These are phyloP conservation scores for Drosophila kanapiae DNA, from an alignment of 1,140 invertebrate species.

Conservation along the genomic window DNA sequence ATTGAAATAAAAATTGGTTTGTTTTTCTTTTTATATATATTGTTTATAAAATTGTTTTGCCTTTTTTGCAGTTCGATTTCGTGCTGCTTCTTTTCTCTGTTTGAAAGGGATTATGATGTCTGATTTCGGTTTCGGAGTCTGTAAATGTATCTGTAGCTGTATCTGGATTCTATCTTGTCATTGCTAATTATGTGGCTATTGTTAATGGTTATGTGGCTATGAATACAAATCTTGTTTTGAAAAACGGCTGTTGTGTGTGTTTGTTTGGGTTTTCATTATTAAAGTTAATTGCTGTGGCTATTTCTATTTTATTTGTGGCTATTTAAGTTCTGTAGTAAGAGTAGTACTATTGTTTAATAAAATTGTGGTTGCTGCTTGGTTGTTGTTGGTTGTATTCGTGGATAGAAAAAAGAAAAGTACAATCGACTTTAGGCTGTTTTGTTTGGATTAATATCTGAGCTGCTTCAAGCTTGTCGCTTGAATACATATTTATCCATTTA, in stretches of 20 bases:
- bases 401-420: slow-evolving; percentile 83
- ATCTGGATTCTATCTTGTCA: slow-evolving; percentile 64
- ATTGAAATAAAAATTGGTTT: slow-evolving; percentile 82
- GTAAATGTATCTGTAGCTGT: neutral
- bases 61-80: slow-evolving; percentile 56
- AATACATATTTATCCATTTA: slow-evolving; percentile 16
- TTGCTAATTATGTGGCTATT: slow-evolving; percentile 74
- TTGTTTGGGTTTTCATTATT: slow-evolving; percentile 37
- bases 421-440: slow-evolving; percentile 83
- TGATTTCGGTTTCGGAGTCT: slow-evolving; percentile 22
- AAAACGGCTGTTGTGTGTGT: slow-evolving; percentile 50
- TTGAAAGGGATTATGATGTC: slow-evolving; percentile 27
- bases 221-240: slow-evolving; percentile 64
- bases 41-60: slow-evolving; percentile 37
- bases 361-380: slow-evolving; percentile 50
- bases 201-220: slow-evolving; percentile 75
- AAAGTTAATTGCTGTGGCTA: slow-evolving; percentile 79
- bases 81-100: slow-evolving; percentile 76
- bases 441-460: slow-evolving; percentile 42
- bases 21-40: slow-evolving; percentile 4
- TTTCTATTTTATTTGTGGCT: slow-evolving; percentile 77
- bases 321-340: slow-evolving; percentile 79
- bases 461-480: slow-evolving; percentile 13
- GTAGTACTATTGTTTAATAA: slow-evolving; percentile 81
- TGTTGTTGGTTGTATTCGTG: slow-evolving; percentile 59